Percentiles rank a stretch among this genome's conserved stretches.
These are phyloP conservation scores for Gouania willdenowi DNA, from an alignment of 2,797 vertebrate species.

Conservation along the genomic window DNA sequence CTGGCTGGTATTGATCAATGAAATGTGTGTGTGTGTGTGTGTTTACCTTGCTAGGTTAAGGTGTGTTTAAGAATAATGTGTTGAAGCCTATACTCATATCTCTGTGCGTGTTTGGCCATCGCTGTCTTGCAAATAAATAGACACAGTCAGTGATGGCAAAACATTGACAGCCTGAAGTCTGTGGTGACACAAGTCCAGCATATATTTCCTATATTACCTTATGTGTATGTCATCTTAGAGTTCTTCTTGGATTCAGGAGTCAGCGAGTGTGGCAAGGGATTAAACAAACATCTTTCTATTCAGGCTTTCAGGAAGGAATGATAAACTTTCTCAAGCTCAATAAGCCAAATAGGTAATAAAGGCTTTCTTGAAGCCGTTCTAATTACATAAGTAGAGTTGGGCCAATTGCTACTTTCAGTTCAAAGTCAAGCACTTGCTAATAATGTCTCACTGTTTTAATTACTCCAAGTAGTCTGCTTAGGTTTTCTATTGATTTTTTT, in stretches of 20 bases:
- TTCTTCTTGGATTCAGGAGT: conserved; percentile 45
- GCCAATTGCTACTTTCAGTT: background rate
- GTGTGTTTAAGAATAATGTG: background rate
- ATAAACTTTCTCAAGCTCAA: conserved; percentile 47
- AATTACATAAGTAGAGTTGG: conserved; percentile 16
- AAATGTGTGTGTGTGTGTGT: conserved; percentile 32
- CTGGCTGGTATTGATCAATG: conserved; percentile 50
- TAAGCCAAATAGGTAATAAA: conserved; percentile 45
- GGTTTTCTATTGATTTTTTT: too few relatives aligned
- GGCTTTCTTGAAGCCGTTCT: conserved; percentile 11
- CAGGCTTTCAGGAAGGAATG: conserved; percentile 34
- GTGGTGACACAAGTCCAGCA: conserved; percentile 68
- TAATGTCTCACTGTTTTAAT: conserved; percentile 20
- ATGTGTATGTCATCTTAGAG: conserved; percentile 38
- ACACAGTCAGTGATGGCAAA: conserved; percentile 66
- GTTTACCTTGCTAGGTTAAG: background rate
- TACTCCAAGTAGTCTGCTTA: conserved; percentile 10
- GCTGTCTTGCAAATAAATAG: conserved; percentile 64
- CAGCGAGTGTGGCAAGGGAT: conserved; percentile 49
- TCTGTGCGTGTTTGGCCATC: conserved; percentile 35
- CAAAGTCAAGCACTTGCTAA: conserved; percentile 24
- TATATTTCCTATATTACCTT: conserved; percentile 67
- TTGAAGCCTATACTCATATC: background rate
- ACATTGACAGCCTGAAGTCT: conserved; percentile 73
- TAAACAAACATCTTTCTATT: conserved; percentile 61